Evolutionary conservation across 2,113 vertebrate genomes (phyloP).

Genomic region (Tragelaphus strepsiceros): DNA sequence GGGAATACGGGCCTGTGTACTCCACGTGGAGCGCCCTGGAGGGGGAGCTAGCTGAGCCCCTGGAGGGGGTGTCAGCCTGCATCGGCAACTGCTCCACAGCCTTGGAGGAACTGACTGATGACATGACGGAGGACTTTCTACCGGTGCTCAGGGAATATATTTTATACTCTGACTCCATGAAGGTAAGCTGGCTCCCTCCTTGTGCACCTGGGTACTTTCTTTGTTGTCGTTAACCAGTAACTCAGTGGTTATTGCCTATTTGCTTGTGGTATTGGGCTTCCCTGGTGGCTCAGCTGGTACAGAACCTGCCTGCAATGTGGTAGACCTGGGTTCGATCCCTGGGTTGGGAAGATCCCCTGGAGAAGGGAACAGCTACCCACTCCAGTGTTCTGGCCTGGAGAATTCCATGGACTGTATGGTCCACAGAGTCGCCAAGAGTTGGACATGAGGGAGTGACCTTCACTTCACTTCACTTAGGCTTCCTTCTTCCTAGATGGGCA

Average conservation of each 20-base stretch:
- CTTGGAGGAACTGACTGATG: conserved; percentile 92
- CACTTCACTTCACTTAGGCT: background rate
- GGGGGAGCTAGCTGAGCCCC: conserved; percentile 87
- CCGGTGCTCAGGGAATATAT: conserved; percentile 96
- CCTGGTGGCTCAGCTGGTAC: background rate
- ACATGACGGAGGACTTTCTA: conserved; percentile 94
- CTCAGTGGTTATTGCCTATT: background rate
- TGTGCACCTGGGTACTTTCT: background rate
- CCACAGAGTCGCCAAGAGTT: fast-evolving
- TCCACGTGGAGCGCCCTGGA: conserved; percentile 91
- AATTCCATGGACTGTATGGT: background rate
- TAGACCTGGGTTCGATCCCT: background rate
- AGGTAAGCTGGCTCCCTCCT: conserved; percentile 81
- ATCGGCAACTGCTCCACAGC: conserved; percentile 87
- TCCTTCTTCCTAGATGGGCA: background rate
- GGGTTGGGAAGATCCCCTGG: background rate
- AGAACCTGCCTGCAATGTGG: background rate
- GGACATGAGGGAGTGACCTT: fast-evolving
- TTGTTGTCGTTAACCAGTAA: background rate
- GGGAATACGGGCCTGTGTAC: conserved; percentile 93
- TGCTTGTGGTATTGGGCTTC: background rate
- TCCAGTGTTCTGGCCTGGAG: background rate
- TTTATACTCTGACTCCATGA: conserved; percentile 96
- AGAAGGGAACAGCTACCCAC: background rate
- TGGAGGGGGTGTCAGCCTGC: conserved; percentile 90